phyloP scores from a whole-genome alignment of 2,888 invertebrate species.

The Apamea anceps region DNA sequence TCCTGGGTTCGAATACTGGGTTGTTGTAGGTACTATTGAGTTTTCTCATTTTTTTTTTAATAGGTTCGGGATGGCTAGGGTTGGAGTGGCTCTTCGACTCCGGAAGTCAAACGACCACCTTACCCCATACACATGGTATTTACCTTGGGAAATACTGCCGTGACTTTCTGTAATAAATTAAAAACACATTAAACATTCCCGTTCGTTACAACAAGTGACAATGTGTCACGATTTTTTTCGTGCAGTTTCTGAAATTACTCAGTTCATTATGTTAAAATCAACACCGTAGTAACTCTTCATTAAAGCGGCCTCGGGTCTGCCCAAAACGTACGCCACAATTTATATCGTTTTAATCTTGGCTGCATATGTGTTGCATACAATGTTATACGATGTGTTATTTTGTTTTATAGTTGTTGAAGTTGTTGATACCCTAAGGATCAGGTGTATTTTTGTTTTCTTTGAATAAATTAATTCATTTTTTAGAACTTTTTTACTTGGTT shows the following conservation, averaged over 20 bases:
- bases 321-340: constrained; percentile 73
- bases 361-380: constrained; percentile 40
- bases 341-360: constrained; percentile 74
- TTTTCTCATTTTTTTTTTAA: background rate
- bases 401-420: background rate
- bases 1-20: background rate
- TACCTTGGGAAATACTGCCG: background rate
- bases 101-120: background rate
- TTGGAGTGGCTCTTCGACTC: background rate
- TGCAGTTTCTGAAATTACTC: constrained; percentile 75
- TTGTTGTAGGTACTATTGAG: background rate
- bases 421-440: background rate
- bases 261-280: constrained; percentile 85
- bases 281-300: constrained; percentile 83
- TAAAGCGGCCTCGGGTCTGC: constrained; percentile 74
- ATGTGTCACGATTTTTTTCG: constrained; percentile 68
- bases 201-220: constrained; percentile 13
- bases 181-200: background rate
- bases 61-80: too few relatives aligned
- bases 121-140: too few relatives aligned
- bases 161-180: background rate
- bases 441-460: too few relatives aligned
- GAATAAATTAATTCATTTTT: background rate
- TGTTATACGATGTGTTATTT: constrained; percentile 15
- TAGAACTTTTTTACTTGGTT: too few relatives aligned